Evolutionary conservation across 2,797 vertebrate species (phyloP).

Genomic region (Hylomyscus alleni): DNA sequence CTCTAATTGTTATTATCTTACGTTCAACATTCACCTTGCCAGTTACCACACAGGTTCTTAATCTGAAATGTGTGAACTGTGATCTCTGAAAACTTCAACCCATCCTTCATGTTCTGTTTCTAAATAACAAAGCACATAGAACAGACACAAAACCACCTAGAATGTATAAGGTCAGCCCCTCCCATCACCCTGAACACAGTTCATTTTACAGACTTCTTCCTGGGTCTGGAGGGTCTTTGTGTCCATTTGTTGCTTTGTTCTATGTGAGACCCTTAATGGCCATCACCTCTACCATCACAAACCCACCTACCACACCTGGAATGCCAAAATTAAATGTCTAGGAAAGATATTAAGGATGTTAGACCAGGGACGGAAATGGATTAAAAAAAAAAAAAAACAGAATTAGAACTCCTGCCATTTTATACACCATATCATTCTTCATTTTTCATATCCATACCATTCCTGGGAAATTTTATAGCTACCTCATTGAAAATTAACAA

Average conservation of each 20-base stretch:
- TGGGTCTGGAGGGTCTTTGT: constrained; percentile 28
- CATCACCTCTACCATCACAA: not conserved
- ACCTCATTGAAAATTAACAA: constrained; percentile 13
- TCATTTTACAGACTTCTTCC: not conserved
- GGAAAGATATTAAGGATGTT: constrained; percentile 22
- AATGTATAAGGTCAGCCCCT: not conserved
- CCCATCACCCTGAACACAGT: not conserved
- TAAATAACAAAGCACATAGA: not conserved
- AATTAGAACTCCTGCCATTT: constrained; percentile 32
- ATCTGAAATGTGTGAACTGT: constrained; percentile 23
- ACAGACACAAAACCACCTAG: not conserved
- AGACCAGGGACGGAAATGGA: not conserved
- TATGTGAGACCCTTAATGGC: not conserved
- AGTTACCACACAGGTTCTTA: not conserved
- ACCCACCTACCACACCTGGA: not conserved
- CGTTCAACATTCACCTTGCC: not conserved
- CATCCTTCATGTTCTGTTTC: not conserved
- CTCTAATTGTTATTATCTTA: not conserved
- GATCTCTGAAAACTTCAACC: constrained; percentile 47
- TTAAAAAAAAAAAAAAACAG: not conserved
- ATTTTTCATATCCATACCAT: constrained; percentile 38
- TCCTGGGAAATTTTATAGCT: constrained; percentile 12
- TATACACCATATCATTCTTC: constrained; percentile 28
- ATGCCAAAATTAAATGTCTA: constrained; percentile 57
- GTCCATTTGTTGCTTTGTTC: not conserved